phyloP scores from a whole-genome alignment of 2,113 vertebrate species.

The Alethe castanea region DNA sequence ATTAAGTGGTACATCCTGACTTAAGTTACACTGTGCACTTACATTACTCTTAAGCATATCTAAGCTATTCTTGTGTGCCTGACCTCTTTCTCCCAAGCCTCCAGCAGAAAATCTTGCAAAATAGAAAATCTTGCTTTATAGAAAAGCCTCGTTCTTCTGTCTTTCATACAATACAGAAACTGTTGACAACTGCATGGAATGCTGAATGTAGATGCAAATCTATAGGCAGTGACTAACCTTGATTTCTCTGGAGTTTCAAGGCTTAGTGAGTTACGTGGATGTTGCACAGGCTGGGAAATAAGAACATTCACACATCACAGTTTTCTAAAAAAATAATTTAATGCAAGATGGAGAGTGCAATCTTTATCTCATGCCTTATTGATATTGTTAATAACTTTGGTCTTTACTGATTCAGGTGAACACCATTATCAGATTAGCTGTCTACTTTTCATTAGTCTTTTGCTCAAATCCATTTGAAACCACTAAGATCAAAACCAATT shows the following conservation, averaged over 20 bases:
- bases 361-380: not conserved
- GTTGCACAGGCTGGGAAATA: not conserved
- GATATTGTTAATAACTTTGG: not conserved
- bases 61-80: not conserved
- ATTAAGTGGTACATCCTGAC: not conserved
- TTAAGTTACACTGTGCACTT: not conserved
- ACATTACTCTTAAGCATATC: not conserved
- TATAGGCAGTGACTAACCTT: not conserved
- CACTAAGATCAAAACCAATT: not conserved
- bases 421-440: constrained; percentile 8
- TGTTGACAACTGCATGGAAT: not conserved
- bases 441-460: not conserved
- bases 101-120: not conserved
- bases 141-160: not conserved
- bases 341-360: not conserved
- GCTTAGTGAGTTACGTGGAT: not conserved
- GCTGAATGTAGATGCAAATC: not conserved
- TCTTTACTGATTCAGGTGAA: not conserved
- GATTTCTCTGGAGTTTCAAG: not conserved
- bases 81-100: not conserved
- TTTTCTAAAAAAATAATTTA: not conserved
- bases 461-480: constrained; percentile 8
- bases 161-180: not conserved
- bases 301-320: accelerated
- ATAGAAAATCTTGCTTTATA: not conserved